Percentiles rank a stretch among this genome's conserved stretches.
Conservation (phyloP, 1,140 invertebrate species). For the Temnothorax nylanderi region DNA sequence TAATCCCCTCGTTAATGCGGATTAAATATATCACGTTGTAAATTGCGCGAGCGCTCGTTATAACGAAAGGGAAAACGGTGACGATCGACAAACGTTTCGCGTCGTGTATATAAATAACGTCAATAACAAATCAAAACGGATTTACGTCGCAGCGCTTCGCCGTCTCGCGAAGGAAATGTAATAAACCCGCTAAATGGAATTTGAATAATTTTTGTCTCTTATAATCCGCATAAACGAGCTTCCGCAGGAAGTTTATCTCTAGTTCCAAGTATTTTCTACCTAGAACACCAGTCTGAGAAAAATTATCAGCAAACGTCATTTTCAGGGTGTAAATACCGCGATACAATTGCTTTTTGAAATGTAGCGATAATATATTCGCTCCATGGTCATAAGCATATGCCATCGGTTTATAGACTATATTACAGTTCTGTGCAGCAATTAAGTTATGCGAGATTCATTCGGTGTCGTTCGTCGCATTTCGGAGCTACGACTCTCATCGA, state of each 20-base stretch:
- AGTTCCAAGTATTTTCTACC: no score
- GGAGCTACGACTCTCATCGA: no score
- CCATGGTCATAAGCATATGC: background rate
- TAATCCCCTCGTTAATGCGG: conserved; percentile 33
- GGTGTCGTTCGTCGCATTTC: no score
- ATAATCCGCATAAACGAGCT: no score
- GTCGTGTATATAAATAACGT: background rate
- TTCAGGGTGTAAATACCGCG: no score
- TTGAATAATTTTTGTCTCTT: conserved; percentile 74
- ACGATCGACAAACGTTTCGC: background rate
- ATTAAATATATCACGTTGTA: conserved; percentile 55
- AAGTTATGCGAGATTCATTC: no score
- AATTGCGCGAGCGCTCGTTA: background rate
- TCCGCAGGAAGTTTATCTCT: no score
- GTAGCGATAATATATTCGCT: no score
- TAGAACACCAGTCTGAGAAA: no score
- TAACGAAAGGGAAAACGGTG: background rate
- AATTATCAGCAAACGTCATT: no score
- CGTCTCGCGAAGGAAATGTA: background rate
- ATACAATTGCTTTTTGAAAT: no score
- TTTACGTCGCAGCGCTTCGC: background rate
- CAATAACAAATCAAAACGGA: conserved; percentile 24
- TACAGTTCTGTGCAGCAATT: no score
- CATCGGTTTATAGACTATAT: background rate
- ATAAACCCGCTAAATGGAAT: conserved; percentile 58